phyloP scores from a whole-genome alignment of 1,140 invertebrate genomes.

The Leptoteleia sp. region DNA sequence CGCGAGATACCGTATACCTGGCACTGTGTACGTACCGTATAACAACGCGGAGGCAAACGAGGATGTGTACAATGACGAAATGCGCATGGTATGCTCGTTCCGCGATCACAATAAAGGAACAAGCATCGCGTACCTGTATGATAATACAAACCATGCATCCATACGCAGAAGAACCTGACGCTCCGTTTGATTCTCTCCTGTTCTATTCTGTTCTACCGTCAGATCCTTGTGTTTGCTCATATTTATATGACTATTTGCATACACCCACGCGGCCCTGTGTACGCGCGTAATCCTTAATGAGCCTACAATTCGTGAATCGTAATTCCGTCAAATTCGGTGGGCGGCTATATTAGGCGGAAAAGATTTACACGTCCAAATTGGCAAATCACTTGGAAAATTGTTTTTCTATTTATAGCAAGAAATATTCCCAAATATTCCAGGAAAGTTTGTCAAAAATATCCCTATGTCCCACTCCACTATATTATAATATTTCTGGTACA shows the following conservation, averaged over 20 bases:
- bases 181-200: constrained; percentile 62
- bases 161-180: constrained; percentile 54
- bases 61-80: constrained; percentile 66
- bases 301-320: constrained; percentile 6
- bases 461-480: too few relatives aligned
- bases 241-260: constrained; percentile 53
- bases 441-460: too few relatives aligned
- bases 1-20: constrained; percentile 11
- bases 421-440: too few relatives aligned
- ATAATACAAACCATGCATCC: constrained; percentile 56
- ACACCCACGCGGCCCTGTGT: not conserved
- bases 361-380: too few relatives aligned
- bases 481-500: too few relatives aligned
- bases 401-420: too few relatives aligned
- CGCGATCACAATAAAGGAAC: constrained; percentile 65
- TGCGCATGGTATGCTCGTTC: constrained; percentile 65
- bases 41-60: constrained; percentile 55
- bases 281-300: constrained; percentile 35
- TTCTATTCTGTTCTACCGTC: constrained; percentile 58
- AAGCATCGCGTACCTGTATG: constrained; percentile 59
- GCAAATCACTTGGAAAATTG: too few relatives aligned
- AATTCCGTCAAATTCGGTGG: constrained; percentile 15
- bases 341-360: too few relatives aligned
- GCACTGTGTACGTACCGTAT: constrained; percentile 46
- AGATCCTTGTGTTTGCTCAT: constrained; percentile 58